These are phyloP conservation scores for Orbicella faveolata DNA, from an alignment of 64 coral and sea anemone species.

Conservation along the genomic window DNA sequence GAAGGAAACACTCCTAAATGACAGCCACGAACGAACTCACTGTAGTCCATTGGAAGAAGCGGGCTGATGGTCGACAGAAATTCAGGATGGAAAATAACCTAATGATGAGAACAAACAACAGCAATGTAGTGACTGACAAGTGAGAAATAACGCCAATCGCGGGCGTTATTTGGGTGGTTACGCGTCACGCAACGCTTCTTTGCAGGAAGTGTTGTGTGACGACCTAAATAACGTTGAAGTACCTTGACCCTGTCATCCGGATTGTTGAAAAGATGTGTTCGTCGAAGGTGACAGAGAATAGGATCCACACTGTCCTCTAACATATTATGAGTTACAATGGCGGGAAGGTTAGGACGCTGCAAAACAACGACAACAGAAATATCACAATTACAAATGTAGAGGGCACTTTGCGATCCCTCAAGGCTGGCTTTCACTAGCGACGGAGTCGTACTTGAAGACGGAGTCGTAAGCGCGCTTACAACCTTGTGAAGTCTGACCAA, in stretches of 20 bases:
- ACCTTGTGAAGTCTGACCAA: no score
- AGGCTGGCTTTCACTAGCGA: no score
- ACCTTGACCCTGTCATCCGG: slow-evolving; percentile 92
- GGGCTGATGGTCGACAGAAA: slow-evolving; percentile 94
- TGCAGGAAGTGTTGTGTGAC: background rate
- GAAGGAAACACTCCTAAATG: slow-evolving; percentile 97
- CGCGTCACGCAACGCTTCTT: no score
- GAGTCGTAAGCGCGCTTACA: no score
- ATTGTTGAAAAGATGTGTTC: slow-evolving; percentile 81
- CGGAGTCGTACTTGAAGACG: no score
- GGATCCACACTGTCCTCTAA: slow-evolving; percentile 75
- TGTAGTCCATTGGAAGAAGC: slow-evolving; percentile 92
- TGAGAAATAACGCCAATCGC: no score
- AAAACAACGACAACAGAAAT: background rate
- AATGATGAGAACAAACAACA: slow-evolving; percentile 3
- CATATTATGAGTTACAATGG: slow-evolving; percentile 95
- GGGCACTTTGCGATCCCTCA: background rate
- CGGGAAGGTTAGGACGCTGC: slow-evolving; percentile 77
- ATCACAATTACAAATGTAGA: background rate
- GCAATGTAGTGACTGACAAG: no score
- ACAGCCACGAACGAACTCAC: slow-evolving; percentile 94
- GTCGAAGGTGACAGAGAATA: slow-evolving; percentile 87
- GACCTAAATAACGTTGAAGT: background rate
- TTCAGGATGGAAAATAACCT: slow-evolving; percentile 96
- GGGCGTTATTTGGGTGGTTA: no score